Percentiles rank a stretch among this genome's conserved stretches.
phyloP scores from a whole-genome alignment of 2,113 vertebrate genomes.

The Zootoca vivipara region DNA sequence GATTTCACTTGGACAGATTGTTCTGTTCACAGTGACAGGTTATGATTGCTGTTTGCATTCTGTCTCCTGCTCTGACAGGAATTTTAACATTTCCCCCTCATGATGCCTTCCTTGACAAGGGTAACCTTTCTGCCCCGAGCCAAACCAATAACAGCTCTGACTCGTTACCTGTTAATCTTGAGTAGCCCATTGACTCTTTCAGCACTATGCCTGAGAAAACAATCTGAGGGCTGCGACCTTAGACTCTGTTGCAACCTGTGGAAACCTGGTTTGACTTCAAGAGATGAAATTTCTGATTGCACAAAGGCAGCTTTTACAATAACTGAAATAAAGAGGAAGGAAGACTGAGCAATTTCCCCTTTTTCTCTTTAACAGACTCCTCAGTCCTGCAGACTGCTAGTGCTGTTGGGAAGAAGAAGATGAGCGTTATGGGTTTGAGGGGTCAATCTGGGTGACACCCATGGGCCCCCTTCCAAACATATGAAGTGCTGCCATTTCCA shows the following conservation, averaged over 20 bases:
- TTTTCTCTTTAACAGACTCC: no score
- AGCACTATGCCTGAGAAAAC: background rate
- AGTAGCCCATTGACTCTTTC: background rate
- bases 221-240: background rate
- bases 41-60: constrained; percentile 31
- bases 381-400: no score
- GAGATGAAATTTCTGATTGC: background rate
- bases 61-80: background rate
- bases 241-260: background rate
- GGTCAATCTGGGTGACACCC: no score
- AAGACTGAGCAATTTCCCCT: background rate
- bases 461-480: no score
- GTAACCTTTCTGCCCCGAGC: background rate
- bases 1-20: constrained; percentile 18
- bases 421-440: no score
- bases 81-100: constrained; percentile 18
- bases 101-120: background rate
- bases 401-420: no score
- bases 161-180: background rate
- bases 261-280: background rate
- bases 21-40: constrained; percentile 30
- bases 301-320: background rate
- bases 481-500: no score
- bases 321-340: background rate
- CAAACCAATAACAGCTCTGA: background rate